A percentile compares a stretch with the other conserved stretches of the same genome.
Conservation (phyloP, 2,888 invertebrate species). For the Leptinotarsa tumamoca region DNA sequence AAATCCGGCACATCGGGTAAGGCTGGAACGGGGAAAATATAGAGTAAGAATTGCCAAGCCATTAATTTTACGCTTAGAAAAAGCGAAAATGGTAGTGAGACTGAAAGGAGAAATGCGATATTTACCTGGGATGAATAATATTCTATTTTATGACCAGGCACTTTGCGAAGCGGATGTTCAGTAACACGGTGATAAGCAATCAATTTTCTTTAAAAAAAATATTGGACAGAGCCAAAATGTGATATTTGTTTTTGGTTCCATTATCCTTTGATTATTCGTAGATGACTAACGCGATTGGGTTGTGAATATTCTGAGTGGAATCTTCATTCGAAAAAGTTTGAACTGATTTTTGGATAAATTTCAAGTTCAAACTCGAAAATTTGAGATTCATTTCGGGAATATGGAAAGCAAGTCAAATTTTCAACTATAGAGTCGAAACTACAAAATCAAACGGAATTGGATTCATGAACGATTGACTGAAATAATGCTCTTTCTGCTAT, state of each 20-base stretch:
- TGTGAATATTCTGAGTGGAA: no score
- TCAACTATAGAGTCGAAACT: no score
- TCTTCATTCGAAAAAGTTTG: no score
- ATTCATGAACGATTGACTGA: no score
- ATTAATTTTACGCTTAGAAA: constrained; percentile 42
- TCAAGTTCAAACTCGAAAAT: no score
- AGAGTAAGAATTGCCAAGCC: constrained; percentile 42
- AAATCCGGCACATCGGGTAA: constrained; percentile 26
- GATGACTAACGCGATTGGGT: no score
- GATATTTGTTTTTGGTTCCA: neutral
- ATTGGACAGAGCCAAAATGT: neutral
- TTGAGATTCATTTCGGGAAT: no score
- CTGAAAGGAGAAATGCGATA: constrained; percentile 18
- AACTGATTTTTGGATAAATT: no score
- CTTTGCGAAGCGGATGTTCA: constrained; percentile 6
- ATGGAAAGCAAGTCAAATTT: no score
- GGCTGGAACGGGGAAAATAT: constrained; percentile 25
- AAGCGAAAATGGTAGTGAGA: constrained; percentile 32
- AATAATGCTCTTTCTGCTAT: no score
- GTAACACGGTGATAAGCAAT: constrained; percentile 2
- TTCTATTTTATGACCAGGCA: constrained; percentile 3
- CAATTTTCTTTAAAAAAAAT: neutral
- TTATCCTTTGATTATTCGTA: no score
- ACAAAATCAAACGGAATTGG: no score
- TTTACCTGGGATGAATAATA: constrained; percentile 14